These are phyloP conservation scores for Hypselothyrea guttata DNA, from an alignment of 2,888 invertebrate species.

Conservation along the genomic window DNA sequence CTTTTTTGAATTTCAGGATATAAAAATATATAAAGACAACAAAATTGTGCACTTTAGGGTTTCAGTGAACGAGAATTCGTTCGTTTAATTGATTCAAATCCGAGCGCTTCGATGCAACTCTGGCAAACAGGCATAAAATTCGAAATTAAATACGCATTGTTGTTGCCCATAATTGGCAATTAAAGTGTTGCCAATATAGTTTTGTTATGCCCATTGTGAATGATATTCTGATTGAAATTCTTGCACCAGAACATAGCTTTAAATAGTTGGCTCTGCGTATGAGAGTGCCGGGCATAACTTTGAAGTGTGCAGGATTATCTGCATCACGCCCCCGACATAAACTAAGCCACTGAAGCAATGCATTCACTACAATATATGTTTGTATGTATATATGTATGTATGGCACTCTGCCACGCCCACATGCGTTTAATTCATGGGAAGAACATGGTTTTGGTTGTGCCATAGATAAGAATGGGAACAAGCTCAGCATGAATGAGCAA, in stretches of 20 bases:
- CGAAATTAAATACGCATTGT: no score
- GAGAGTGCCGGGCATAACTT: constrained; percentile 17
- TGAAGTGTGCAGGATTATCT: constrained; percentile 41
- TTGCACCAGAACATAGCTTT: background rate
- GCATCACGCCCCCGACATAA: constrained; percentile 30
- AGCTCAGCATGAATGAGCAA: constrained; percentile 15
- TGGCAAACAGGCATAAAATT: no score
- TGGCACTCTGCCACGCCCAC: constrained; percentile 28
- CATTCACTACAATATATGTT: background rate
- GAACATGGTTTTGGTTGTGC: constrained; percentile 33
- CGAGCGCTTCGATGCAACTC: no score
- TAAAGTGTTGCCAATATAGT: no score
- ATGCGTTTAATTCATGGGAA: constrained; percentile 49
- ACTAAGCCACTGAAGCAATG: background rate
- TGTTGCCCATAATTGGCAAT: no score
- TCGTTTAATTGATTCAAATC: no score
- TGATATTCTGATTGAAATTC: no score
- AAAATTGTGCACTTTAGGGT: no score
- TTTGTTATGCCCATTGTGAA: no score
- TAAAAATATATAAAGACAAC: no score
- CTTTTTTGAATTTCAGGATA: no score
- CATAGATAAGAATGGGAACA: constrained; percentile 36
- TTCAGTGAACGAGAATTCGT: no score
- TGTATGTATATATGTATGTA: background rate
- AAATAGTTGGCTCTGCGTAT: constrained; percentile 29